Evolutionary conservation across 2,888 invertebrate species (phyloP), one percentile per base, ranked within the genome.

Genomic region (Lacanobia oleracea): DNA sequence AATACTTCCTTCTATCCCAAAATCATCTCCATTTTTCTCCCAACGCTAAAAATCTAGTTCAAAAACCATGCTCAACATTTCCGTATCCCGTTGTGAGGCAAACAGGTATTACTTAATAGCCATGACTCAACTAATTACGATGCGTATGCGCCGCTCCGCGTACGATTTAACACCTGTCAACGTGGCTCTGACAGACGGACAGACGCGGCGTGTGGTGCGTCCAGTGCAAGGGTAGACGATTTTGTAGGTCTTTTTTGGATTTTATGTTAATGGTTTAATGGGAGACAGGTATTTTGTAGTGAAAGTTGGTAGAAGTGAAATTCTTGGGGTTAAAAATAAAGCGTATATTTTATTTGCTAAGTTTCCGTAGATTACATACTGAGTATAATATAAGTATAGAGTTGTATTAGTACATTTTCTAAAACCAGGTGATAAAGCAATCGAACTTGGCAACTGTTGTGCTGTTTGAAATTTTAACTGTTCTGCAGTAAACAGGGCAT

Each of bases 91-190:
- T 72, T 75, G 63, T 50, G 56, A 83, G 53, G 66, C 70, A 74
- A 77, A 83, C 86, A 83, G 81, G 87, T 88, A 88, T 91, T 92
- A 91, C 91, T 89, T 91, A 92, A 93, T 89, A 89, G 89, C 83
- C 90, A 89, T 93, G 94, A 93, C 89, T 93, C 90, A 87, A 88
- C 92, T 93, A 93, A 93, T 94, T 92, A 92, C 91, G 84, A 84
- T 86, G 86, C 86, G 85, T 82, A 85, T 85, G 90, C 89, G 88
- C 83, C 89, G 85, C 88, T 88, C 86, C 88, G 88, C 88, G 88
- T 87, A 89, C 92, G 91, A 92, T 92, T 93, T 93, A 94, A 94
- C 94, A 95, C 93, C 94, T 94, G 95, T 95, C 95, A 94, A 93
- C 93, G 81, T 87, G 71, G 86, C 84, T 84, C 90, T 88, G 93